Base-by-base conservation (phyloP, 2,113 vertebrate species). In the Phylloscopus trochiloides region DNA sequence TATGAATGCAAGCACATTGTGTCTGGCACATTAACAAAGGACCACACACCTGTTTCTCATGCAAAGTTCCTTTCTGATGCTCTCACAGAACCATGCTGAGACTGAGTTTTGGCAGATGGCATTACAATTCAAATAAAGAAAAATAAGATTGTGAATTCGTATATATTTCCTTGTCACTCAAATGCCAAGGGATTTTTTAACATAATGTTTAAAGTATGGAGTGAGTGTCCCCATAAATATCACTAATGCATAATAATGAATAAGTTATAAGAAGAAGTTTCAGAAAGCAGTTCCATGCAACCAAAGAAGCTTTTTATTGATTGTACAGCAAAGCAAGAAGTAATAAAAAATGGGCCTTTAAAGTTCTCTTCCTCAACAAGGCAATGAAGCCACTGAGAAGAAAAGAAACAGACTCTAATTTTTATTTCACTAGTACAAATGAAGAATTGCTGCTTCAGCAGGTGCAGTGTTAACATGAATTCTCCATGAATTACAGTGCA, bases 71-170 rank as follows among this genome's bases (percentile, higher is more conserved):
- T 94, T 94, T 92, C 83, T 91, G 70, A 52, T 48, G 11, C 94
- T 97, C 84, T 97, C 86, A 95, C 52, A 58, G 68, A 93, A 81
- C 71, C 77, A 92, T 94, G 92, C 88, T 83, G 76, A 96, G 88
- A 83, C 71, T 95, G 82, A 84, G 80, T 88, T 97, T 96, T 94
- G 95, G 88, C 97, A 98, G 97, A 98, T 97, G 96, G 96, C 55
- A 94, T 94, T 93, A 96, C 92, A 96, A 96, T 98, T 98, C 88
- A 96, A 97, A 97, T 97, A 97, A 96, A 93, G 88, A 80, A 92
- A 94, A 98, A 96, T 78, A 96, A 95, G 55, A 62, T 92, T 96
- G 74, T 78, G 90, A 92, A 92, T 88, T 65, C 81, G 88, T 96
- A 90, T 86, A 88, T 97, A 95, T 94, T 97, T 97, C 58, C 83